phyloP scores from a whole-genome alignment of 2,797 vertebrate species.

The Thripadectes ignobilis region DNA sequence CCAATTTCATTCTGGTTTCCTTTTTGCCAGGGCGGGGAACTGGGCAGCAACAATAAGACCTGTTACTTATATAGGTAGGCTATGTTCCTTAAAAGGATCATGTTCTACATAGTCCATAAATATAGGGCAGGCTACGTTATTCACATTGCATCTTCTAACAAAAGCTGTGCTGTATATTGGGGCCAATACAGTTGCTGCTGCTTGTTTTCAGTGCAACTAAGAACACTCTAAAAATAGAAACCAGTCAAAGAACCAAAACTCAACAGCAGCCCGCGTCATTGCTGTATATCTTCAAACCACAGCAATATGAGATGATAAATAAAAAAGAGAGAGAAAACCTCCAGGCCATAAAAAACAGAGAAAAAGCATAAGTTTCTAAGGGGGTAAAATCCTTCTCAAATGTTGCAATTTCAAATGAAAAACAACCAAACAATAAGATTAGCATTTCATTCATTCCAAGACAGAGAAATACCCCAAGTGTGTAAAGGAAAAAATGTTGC shows the following conservation, averaged over 20 bases:
- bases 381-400: neutral
- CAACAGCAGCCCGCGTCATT: slow-evolving; percentile 32
- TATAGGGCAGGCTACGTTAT: neutral
- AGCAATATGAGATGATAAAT: slow-evolving; percentile 40
- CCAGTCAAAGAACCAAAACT: slow-evolving; percentile 1
- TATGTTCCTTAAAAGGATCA: neutral
- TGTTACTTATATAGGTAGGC: neutral
- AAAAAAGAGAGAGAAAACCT: slow-evolving; percentile 35
- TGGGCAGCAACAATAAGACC: neutral
- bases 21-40: neutral
- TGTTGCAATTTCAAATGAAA: slow-evolving; percentile 37
- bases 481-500: neutral
- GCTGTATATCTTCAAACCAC: slow-evolving; percentile 37
- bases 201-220: neutral
- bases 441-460: neutral
- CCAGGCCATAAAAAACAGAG: slow-evolving; percentile 21
- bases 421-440: neutral
- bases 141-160: neutral
- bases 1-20: neutral
- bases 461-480: neutral
- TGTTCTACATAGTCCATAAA: neutral
- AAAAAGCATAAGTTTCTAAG: neutral
- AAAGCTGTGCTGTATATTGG: neutral
- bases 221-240: slow-evolving; percentile 58
- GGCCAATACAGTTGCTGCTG: neutral